Conservation (phyloP, 2,888 invertebrate species). For the Lissonota sp. region DNA sequence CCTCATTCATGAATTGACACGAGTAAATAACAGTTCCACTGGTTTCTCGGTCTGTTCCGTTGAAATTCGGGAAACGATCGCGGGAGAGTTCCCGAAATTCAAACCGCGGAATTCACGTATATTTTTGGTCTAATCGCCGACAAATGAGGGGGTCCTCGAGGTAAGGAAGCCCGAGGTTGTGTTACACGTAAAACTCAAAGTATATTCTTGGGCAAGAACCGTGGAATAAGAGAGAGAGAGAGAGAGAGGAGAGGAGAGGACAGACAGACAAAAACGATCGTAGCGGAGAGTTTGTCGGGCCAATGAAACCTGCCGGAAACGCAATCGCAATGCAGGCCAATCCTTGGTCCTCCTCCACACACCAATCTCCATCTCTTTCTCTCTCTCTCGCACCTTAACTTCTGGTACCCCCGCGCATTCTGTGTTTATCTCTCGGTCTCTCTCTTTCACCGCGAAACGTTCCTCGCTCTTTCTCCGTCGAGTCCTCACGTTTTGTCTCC, state of each 20-base stretch:
- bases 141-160: background rate
- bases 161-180: constrained; percentile 22
- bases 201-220: no score
- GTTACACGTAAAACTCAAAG: background rate
- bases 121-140: no score
- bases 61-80: constrained; percentile 23
- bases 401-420: constrained; percentile 49
- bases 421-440: constrained; percentile 59
- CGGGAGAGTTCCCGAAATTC: constrained; percentile 34
- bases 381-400: constrained; percentile 65
- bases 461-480: constrained; percentile 58
- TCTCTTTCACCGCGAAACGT: constrained; percentile 30
- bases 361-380: constrained; percentile 43
- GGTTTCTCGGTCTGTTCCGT: background rate
- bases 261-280: constrained; percentile 15
- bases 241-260: constrained; percentile 9
- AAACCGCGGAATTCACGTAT: background rate
- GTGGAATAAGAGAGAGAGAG: no score
- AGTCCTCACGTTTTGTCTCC: constrained; percentile 60
- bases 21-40: background rate
- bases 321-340: constrained; percentile 81
- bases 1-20: no score
- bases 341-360: constrained; percentile 62
- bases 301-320: constrained; percentile 79
- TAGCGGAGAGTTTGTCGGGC: constrained; percentile 72